Conservation (phyloP, 1,140 invertebrate species). For the Hyles vespertilio region DNA sequence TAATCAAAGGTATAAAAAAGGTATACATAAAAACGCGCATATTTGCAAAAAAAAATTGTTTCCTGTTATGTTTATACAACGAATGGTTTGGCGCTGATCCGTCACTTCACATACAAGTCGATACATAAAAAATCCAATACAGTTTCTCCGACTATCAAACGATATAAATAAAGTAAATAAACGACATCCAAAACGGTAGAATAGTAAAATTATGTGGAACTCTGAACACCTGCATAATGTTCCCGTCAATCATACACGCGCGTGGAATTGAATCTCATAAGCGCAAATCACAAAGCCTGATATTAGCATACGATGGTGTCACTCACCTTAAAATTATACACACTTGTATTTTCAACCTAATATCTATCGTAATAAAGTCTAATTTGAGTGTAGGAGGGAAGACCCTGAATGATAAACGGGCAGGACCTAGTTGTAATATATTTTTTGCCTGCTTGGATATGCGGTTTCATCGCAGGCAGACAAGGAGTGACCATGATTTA, state of each 20-base stretch:
- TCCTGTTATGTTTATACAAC: too few species aligned
- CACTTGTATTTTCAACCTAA: conserved; percentile 26
- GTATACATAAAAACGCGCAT: too few species aligned
- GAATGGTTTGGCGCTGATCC: too few species aligned
- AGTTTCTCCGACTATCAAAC: too few species aligned
- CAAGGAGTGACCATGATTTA: too few species aligned
- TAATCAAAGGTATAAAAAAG: too few species aligned
- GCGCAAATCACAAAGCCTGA: conserved; percentile 58
- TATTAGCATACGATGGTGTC: conserved; percentile 49
- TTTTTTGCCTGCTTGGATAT: conserved; percentile 29
- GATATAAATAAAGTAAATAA: too few species aligned
- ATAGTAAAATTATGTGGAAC: conserved; percentile 47
- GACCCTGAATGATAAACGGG: conserved; percentile 34
- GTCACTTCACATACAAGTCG: too few species aligned
- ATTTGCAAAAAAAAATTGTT: too few species aligned
- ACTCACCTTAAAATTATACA: conserved; percentile 21
- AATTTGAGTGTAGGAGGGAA: conserved; percentile 4
- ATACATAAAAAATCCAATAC: too few species aligned
- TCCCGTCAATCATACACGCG: conserved; percentile 56
- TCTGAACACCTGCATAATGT: conserved; percentile 59
- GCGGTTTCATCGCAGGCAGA: conserved; percentile 16
- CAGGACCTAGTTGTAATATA: conserved; percentile 25
- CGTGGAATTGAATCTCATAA: conserved; percentile 66
- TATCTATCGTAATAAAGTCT: conserved; percentile 16
- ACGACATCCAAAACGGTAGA: conserved; percentile 28